phyloP scores from a whole-genome alignment of 2,888 invertebrate genomes.

The Argyresthia goedartella region DNA sequence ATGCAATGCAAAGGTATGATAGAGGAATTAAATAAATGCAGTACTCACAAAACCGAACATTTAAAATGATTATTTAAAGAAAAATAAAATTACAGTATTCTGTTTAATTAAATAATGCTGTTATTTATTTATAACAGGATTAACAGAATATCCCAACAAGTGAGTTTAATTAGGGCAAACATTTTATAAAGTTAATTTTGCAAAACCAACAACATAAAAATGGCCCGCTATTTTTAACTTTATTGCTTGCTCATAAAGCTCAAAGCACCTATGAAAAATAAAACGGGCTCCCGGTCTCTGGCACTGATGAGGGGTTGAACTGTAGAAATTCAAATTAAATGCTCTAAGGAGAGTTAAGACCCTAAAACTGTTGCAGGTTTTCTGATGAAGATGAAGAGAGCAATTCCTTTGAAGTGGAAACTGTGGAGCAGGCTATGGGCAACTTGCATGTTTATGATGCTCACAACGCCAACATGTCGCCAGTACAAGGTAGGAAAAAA shows the following conservation, averaged over 20 bases:
- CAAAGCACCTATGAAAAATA: too few species aligned
- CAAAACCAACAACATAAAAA: too few species aligned
- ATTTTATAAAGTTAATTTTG: too few species aligned
- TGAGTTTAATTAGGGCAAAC: too few species aligned
- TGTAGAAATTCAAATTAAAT: too few species aligned
- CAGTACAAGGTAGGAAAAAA: conserved; percentile 46
- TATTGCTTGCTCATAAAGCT: too few species aligned
- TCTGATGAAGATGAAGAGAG: conserved; percentile 74
- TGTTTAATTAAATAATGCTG: neutral
- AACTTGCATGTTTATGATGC: conserved; percentile 72
- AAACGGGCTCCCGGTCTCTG: too few species aligned
- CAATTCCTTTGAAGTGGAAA: conserved; percentile 70
- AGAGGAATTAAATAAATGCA: conserved; percentile 40
- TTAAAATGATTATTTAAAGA: too few species aligned
- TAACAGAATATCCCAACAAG: too few species aligned
- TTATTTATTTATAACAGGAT: neutral
- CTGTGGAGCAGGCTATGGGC: conserved; percentile 65
- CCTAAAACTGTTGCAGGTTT: conserved; percentile 28
- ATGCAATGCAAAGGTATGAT: conserved; percentile 51
- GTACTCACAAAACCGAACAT: neutral
- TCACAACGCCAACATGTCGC: conserved; percentile 63
- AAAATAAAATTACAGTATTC: neutral
- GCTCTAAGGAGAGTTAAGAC: too few species aligned
- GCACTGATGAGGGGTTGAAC: too few species aligned
- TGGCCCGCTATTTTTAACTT: too few species aligned